These are phyloP conservation scores for Brachypterus glaber DNA, from an alignment of 2,888 invertebrate genomes.

Conservation along the genomic window DNA sequence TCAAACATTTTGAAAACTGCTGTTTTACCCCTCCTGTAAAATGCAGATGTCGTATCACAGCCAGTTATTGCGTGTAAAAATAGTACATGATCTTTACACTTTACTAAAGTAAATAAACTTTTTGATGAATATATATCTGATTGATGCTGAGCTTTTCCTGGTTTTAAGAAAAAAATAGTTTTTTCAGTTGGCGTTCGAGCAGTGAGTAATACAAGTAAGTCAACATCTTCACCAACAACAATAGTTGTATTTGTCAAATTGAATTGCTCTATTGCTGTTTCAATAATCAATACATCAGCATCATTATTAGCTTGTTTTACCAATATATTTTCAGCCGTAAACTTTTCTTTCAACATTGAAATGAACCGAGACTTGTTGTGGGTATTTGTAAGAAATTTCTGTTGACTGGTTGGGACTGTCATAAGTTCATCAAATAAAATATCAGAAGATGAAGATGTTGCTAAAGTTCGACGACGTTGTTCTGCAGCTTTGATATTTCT, in stretches of 20 bases:
- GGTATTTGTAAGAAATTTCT: constrained; percentile 24
- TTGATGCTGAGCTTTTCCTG: constrained; percentile 32
- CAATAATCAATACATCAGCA: constrained; percentile 34
- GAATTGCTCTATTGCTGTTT: constrained; percentile 17
- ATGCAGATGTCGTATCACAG: constrained; percentile 28
- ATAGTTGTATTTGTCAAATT: constrained; percentile 16
- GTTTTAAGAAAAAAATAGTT: constrained; percentile 32
- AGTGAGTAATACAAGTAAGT: constrained; percentile 34
- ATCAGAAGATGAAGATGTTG: constrained; percentile 7
- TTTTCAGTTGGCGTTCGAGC: constrained; percentile 28
- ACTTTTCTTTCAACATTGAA: constrained; percentile 31
- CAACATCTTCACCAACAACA: constrained; percentile 34
- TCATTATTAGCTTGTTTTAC: constrained; percentile 34
- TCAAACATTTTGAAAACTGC: constrained; percentile 22
- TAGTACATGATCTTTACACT: constrained; percentile 13
- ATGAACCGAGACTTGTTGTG: constrained; percentile 25
- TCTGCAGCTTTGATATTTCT: constrained; percentile 23
- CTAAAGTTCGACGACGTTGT: constrained; percentile 18
- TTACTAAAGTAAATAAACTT: constrained; percentile 13
- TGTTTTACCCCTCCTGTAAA: constrained; percentile 27
- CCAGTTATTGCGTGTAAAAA: constrained; percentile 23
- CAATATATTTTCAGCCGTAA: constrained; percentile 31
- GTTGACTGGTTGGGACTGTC: constrained; percentile 17
- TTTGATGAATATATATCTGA: constrained; percentile 29
- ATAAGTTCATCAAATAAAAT: constrained; percentile 7